Percentiles rank a stretch among this genome's conserved stretches.
phyloP scores from a whole-genome alignment of 1,140 invertebrate species.

The Phenacoccus solenopsis region DNA sequence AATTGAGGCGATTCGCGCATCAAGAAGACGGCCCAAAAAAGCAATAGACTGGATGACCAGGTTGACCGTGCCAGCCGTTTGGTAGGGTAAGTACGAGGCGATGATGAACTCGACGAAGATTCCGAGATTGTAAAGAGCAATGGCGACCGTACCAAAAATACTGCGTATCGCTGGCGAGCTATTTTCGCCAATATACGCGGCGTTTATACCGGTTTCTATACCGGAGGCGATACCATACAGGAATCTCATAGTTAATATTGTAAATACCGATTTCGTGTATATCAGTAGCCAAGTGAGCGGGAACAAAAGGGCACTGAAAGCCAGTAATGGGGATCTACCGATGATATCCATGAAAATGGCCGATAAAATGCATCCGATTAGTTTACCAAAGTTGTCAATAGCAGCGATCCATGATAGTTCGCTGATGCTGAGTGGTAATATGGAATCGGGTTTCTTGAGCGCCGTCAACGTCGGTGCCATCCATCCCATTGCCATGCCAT shows the following conservation, averaged over 20 bases:
- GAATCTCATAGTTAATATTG: background rate
- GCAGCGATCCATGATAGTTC: too few species aligned
- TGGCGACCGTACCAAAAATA: slow-evolving; percentile 55
- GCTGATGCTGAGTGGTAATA: too few species aligned
- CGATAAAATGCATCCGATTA: too few species aligned
- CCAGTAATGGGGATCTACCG: too few species aligned
- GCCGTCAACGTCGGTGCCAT: too few species aligned
- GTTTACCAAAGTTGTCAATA: too few species aligned
- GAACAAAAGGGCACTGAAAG: too few species aligned
- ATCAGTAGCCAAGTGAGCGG: too few species aligned
- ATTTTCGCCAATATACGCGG: slow-evolving; percentile 77
- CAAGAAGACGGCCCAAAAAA: slow-evolving; percentile 49
- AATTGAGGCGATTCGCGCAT: slow-evolving; percentile 73
- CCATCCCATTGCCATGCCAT: too few species aligned
- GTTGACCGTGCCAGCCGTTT: slow-evolving; percentile 47
- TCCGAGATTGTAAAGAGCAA: slow-evolving; percentile 64
- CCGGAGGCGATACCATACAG: slow-evolving; percentile 50
- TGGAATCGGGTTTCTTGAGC: too few species aligned
- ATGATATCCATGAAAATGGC: too few species aligned
- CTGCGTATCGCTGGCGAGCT: slow-evolving; percentile 29
- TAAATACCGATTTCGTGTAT: background rate
- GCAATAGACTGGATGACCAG: slow-evolving; percentile 42
- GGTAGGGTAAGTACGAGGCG: slow-evolving; percentile 58
- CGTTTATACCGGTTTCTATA: slow-evolving; percentile 56
- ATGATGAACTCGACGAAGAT: slow-evolving; percentile 60